Percentiles rank a stretch among this genome's conserved stretches.
phyloP scores from a whole-genome alignment of 2,888 invertebrate species.

The Ochlodes sylvanus region DNA sequence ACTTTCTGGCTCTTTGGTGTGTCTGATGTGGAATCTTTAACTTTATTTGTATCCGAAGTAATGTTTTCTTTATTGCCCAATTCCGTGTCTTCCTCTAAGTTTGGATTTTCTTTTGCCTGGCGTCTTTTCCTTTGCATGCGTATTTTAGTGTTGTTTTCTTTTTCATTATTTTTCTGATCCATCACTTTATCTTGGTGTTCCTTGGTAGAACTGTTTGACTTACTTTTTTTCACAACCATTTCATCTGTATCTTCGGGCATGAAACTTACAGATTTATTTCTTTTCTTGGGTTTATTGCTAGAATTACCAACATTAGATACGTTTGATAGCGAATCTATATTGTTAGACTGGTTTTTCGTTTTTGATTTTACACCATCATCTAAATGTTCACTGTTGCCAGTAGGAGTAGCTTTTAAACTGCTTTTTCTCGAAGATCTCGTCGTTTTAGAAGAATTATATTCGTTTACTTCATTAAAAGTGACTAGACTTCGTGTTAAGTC shows the following conservation, averaged over 20 bases:
- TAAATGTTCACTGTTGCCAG: slow-evolving; percentile 42
- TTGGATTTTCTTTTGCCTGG: slow-evolving; percentile 40
- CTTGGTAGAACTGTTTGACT: slow-evolving; percentile 56
- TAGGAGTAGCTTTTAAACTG: slow-evolving; percentile 57
- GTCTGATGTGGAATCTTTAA: neutral
- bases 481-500: slow-evolving; percentile 5
- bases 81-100: slow-evolving; percentile 15
- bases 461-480: neutral
- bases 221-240: slow-evolving; percentile 63
- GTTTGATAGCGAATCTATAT: slow-evolving; percentile 49
- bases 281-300: slow-evolving; percentile 63
- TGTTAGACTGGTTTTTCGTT: slow-evolving; percentile 55
- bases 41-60: neutral
- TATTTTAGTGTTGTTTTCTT: slow-evolving; percentile 35
- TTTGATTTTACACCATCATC: slow-evolving; percentile 60
- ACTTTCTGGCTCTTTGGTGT: neutral
- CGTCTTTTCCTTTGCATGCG: neutral
- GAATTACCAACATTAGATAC: slow-evolving; percentile 42
- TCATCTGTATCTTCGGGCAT: slow-evolving; percentile 69
- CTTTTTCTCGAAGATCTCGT: neutral
- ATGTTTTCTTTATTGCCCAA: slow-evolving; percentile 36
- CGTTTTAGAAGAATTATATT: neutral
- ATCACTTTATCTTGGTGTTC: slow-evolving; percentile 45
- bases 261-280: slow-evolving; percentile 76
- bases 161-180: slow-evolving; percentile 40